Conservation (phyloP, 2,888 invertebrate species). For the Eugnorisma glareosa region DNA sequence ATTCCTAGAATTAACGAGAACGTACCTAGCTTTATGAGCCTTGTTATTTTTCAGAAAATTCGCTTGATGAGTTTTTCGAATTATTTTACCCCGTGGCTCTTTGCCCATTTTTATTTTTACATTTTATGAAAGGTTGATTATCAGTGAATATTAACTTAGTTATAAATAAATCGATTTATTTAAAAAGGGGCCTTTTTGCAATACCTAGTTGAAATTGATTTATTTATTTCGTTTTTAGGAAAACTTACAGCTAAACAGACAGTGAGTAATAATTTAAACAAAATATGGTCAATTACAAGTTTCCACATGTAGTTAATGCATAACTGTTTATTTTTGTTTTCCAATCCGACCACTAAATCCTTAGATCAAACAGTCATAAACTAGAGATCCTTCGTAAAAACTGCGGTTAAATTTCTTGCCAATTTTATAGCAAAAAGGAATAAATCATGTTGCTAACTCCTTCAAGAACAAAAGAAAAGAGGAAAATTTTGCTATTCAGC, state of each 20-base stretch:
- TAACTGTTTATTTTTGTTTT: not conserved
- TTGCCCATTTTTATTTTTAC: too few species aligned
- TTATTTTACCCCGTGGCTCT: too few species aligned
- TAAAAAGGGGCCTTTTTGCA: not conserved
- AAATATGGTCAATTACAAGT: too few species aligned
- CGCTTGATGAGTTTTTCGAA: not conserved
- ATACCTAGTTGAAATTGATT: not conserved
- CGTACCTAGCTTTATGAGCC: not conserved
- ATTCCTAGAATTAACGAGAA: not conserved
- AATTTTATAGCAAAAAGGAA: constrained; percentile 45
- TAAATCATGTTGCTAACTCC: constrained; percentile 53
- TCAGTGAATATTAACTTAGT: not conserved
- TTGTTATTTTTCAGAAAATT: not conserved
- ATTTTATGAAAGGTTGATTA: not conserved
- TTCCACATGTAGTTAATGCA: too few species aligned
- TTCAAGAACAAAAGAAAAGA: constrained; percentile 26
- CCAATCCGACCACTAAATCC: not conserved
- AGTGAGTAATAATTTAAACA: too few species aligned
- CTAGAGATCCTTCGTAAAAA: constrained; percentile 7
- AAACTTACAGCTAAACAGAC: too few species aligned
- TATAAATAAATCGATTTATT: not conserved
- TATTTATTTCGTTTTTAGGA: too few species aligned
- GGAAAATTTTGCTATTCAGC: constrained; percentile 45
- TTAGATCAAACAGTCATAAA: not conserved
- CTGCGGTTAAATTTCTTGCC: constrained; percentile 24